Evolutionary conservation across 2,113 vertebrate species (phyloP), one percentile per base, ranked within the genome.

Genomic region (Vulpes lagopus): DNA sequence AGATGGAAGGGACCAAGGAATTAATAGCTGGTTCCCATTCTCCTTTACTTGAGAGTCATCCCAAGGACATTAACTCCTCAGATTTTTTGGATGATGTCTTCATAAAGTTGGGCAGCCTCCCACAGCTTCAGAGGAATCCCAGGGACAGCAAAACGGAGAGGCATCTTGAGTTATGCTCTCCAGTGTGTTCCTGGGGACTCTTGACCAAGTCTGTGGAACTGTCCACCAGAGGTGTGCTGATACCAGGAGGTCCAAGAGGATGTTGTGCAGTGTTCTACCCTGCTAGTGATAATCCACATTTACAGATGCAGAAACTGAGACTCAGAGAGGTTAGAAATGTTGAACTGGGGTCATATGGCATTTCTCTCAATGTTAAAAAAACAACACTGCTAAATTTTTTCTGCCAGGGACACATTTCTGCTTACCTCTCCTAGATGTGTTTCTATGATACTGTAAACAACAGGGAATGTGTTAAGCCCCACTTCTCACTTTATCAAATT

Each of bases 261-360:
- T 6, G 0, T 1, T 15, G 51, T 10, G 20, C 11, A 32, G 74
- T 27, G 25, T 30, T 14, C 17, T 23, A 25, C 2, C 6, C n/a
- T 17, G 35, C 4, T 27, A n/a, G 43, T 8, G 32, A 81, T 5
- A 16, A 49, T 23, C 59, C 1, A 60, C 32, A 49, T 49, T 67
- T 27, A 93, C 43, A 82, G 62, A 38, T 38, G 23, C 23, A 79
- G 76, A 78, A 83, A 79, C 9, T 0, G 35, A 78, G n/a, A 17
- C 12, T 51, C 11, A 11, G 19, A 12, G 32, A 74, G 62, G 4
- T 84, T 43, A 53, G 19, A 64, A 76, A 16, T 79, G 23, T 20
- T 71, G 12, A 53, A 57, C 32, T 88, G 7, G 38, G 11, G 17
- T 43, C 55, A 51, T 16, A 16, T 17, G 38, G 17, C 57, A 35